Conservation (phyloP, 1,140 invertebrate genomes). For the Alviniconcha marisindica region DNA sequence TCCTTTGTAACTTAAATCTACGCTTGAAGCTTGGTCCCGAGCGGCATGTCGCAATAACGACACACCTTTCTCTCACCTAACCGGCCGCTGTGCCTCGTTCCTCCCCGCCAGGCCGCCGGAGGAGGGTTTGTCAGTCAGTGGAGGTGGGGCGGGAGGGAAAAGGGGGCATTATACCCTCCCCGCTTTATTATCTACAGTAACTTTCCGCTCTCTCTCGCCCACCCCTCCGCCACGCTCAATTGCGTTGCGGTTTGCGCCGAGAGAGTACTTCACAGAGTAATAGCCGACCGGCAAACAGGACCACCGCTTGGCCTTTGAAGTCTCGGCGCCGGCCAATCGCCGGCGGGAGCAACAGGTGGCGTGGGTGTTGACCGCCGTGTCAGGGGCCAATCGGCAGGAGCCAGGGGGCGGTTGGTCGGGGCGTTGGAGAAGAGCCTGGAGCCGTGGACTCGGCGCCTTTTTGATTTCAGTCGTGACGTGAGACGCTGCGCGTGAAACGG, state of each 20-base stretch:
- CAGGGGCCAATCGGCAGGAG: neutral
- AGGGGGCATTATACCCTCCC: neutral
- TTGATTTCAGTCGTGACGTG: neutral
- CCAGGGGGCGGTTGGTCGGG: neutral
- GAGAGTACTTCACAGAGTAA: neutral
- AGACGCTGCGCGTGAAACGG: neutral
- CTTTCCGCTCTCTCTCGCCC: no score
- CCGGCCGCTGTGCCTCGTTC: no score
- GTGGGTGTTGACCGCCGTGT: neutral
- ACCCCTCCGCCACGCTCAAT: no score
- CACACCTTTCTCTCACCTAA: neutral
- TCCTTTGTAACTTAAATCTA: neutral
- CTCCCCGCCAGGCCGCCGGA: no score
- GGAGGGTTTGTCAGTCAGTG: no score
- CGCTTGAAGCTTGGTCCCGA: no score
- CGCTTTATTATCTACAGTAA: no score
- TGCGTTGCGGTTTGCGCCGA: neutral
- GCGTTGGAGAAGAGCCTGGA: neutral
- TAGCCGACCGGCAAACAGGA: no score
- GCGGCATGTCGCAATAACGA: neutral
- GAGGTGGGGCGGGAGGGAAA: neutral
- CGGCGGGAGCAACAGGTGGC: no score
- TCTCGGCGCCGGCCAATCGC: neutral
- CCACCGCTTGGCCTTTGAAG: slow-evolving; percentile 8
- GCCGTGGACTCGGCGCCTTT: neutral